These are phyloP conservation scores for Terebella lapidaria DNA, from an alignment of 2,888 invertebrate genomes.

Conservation along the genomic window DNA sequence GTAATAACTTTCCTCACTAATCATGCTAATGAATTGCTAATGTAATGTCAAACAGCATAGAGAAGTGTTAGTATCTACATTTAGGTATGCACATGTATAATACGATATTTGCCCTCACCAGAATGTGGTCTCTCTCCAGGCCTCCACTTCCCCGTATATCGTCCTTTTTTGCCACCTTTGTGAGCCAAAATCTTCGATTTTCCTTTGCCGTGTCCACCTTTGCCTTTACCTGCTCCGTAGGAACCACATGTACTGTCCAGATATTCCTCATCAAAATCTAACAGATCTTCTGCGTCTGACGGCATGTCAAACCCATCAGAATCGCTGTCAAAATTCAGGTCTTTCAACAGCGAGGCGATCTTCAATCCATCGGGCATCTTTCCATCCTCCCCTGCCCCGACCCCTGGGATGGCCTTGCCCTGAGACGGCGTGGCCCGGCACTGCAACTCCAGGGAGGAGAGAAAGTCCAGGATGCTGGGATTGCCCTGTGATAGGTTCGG, in stretches of 20 bases:
- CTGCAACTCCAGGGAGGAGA: background rate
- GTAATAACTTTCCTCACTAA: no score
- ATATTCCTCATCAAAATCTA: conserved; percentile 17
- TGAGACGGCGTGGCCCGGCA: background rate
- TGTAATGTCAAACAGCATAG: background rate
- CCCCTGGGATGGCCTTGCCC: background rate
- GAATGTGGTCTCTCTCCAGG: conserved; percentile 7
- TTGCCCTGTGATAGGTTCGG: background rate
- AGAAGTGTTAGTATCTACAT: background rate
- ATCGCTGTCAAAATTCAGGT: conserved; percentile 45
- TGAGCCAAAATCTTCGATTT: background rate
- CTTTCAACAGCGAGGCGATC: conserved; percentile 43
- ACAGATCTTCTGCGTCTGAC: conserved; percentile 29
- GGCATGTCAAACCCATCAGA: conserved; percentile 34
- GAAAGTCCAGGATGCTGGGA: background rate
- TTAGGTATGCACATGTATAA: background rate
- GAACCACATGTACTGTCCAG: background rate
- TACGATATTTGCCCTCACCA: background rate
- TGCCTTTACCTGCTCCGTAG: background rate
- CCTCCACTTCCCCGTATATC: conserved; percentile 30
- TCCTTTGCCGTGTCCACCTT: background rate
- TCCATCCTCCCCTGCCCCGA: background rate
- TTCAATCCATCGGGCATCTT: conserved; percentile 24
- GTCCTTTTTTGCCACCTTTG: background rate
- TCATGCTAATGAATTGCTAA: no score